Evolutionary conservation across 1,140 invertebrate genomes (phyloP), one percentile per base, ranked within the genome.

Genomic region (Brachionus manjavacas): DNA sequence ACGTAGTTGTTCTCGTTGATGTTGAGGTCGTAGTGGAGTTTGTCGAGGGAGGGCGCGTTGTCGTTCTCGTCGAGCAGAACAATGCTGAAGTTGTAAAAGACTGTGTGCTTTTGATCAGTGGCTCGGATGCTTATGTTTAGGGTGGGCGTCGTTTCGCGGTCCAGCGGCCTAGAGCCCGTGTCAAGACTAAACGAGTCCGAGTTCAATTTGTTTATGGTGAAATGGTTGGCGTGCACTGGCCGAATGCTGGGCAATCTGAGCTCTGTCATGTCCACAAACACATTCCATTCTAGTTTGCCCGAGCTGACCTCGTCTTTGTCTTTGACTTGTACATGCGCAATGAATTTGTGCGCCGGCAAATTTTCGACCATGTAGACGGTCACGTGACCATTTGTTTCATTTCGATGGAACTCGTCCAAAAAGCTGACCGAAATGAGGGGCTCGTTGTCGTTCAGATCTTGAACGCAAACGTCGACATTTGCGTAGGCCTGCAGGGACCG

Each of bases 371-470:
- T 25, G 64, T 64, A 81, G 23, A 81, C 3, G 6, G 0, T 28
- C 3, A 68, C 20, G 8, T 35, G 20, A 60, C 20, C 31, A 28
- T n/a, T n/a, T 2, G 20, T 81, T 3, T 23, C 3, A 16, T 81
- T 81, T 31, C 64, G 12, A 25, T 12, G 8, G 8, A 81, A 39
- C 14, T 23, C 35, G 12, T 28, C 23, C 20, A 81, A 68, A 68
- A 64, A 81, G 23, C 79, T 81, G 25, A 60, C 8, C 8, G 31
- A 3, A 20, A 81, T 81, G 1, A 66, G 52, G 0, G 81, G 81
- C 14, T 16, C 7, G 16, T 84, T 84, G 81, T 84, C 81, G 35
- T 84, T 84, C 12, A 84, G 3, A 35, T 84, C 81, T 0, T 9
- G 35, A n/a, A 84, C 64, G 2, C 4, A 1, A 12, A 81, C 64